These are phyloP conservation scores for Anas bahamensis DNA, from an alignment of 2,797 vertebrate species.

Conservation along the genomic window DNA sequence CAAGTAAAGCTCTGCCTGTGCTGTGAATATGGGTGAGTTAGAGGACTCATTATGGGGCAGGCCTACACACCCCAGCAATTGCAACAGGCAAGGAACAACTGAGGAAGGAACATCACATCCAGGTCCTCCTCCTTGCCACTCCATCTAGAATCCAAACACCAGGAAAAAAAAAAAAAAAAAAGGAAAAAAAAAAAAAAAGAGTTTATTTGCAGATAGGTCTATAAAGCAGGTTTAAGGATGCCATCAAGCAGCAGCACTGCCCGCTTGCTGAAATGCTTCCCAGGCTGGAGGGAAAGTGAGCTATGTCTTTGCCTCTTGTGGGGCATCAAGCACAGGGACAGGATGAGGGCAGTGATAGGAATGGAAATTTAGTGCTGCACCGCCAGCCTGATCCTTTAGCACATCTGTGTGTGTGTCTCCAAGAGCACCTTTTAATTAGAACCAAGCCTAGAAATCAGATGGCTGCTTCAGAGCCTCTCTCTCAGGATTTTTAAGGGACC, in stretches of 20 bases:
- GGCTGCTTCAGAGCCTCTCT: slow-evolving; percentile 19
- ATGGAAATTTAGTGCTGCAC: not conserved
- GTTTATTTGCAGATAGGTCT: not conserved
- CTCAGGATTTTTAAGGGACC: not conserved
- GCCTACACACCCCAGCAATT: not conserved
- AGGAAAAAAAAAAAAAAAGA: too few species aligned
- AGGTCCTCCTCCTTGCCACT: not conserved
- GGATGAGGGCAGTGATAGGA: not conserved
- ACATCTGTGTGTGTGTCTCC: not conserved
- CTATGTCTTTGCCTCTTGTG: slow-evolving; percentile 56
- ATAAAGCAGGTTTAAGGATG: slow-evolving; percentile 18
- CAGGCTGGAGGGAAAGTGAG: slow-evolving; percentile 29
- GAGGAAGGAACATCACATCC: not conserved
- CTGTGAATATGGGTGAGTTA: not conserved
- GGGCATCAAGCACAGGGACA: slow-evolving; percentile 34
- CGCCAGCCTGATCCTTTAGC: not conserved
- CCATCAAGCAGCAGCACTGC: slow-evolving; percentile 4
- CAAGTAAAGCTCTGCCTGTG: not conserved
- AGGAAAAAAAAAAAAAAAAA: not conserved
- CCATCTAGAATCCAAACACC: not conserved
- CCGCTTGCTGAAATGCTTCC: not conserved
- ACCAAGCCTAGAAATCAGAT: slow-evolving; percentile 22
- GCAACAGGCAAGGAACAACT: not conserved
- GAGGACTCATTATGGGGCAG: not conserved
- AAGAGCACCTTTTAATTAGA: not conserved